These are phyloP conservation scores for Micromussa lordhowensis DNA, from an alignment of 92 coral and sea anemone genomes.

Conservation along the genomic window DNA sequence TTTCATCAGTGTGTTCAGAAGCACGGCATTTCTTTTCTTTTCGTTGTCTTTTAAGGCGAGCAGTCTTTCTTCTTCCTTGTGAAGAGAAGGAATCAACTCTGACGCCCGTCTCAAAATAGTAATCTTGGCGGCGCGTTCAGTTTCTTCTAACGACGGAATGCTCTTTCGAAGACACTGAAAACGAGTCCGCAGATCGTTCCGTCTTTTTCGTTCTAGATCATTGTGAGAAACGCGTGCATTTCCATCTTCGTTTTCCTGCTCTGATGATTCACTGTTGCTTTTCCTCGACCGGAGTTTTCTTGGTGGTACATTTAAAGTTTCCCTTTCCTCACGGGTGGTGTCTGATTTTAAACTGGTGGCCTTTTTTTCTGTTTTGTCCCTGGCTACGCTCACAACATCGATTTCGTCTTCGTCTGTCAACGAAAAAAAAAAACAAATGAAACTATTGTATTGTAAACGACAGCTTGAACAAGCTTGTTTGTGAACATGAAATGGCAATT, in stretches of 20 bases:
- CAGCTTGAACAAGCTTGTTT: background rate
- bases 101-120: constrained; percentile 74
- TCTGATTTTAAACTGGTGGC: background rate
- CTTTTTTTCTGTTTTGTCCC: constrained; percentile 12
- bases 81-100: constrained; percentile 63
- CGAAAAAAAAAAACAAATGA: background rate
- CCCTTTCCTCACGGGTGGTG: constrained; percentile 19
- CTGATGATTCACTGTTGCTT: constrained; percentile 34
- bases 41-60: constrained; percentile 61
- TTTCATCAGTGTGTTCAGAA: constrained; percentile 67
- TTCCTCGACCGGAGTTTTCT: constrained; percentile 27
- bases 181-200: constrained; percentile 82
- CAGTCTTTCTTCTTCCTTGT: constrained; percentile 68
- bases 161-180: constrained; percentile 71
- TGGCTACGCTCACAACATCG: constrained; percentile 74
- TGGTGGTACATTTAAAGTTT: constrained; percentile 11
- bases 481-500: background rate
- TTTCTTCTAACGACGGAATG: constrained; percentile 66
- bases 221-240: constrained; percentile 74
- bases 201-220: constrained; percentile 80
- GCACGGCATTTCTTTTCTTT: constrained; percentile 61
- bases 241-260: constrained; percentile 67
- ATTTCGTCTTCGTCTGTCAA: constrained; percentile 82
- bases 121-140: constrained; percentile 83
- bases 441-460: no score